A percentile compares a stretch with the other conserved stretches of the same genome.
Evolutionary conservation across 2,888 invertebrate genomes (phyloP).

Genomic region (Aporophyla lueneburgensis): DNA sequence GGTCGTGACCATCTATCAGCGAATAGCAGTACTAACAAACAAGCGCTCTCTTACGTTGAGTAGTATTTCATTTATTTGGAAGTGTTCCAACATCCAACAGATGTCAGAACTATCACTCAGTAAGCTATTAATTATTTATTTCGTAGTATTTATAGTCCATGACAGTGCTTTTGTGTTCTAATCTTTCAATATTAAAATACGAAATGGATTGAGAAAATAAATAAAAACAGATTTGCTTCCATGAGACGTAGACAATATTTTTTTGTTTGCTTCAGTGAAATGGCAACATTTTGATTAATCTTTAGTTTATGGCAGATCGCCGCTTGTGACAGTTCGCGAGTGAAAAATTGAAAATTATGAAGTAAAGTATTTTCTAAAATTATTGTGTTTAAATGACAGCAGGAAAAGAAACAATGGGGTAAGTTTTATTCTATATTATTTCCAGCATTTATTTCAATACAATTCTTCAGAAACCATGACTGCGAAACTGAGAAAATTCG

Average conservation of each 20-base stretch:
- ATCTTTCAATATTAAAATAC: neutral
- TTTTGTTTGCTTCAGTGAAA: neutral
- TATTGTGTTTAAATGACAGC: conserved; percentile 93
- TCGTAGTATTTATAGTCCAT: neutral
- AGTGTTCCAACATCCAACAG: conserved; percentile 10
- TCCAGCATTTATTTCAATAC: conserved; percentile 51
- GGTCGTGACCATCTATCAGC: conserved; percentile 38
- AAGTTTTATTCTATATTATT: conserved; percentile 79
- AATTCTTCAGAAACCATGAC: conserved; percentile 24
- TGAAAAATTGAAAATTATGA: conserved; percentile 83
- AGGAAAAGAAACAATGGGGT: conserved; percentile 96
- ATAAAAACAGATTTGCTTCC: neutral
- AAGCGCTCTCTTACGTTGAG: conserved; percentile 38
- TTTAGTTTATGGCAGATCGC: conserved; percentile 76
- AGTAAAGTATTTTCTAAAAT: conserved; percentile 82
- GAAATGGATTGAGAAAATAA: neutral
- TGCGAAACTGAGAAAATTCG: conserved; percentile 69
- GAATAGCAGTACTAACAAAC: conserved; percentile 13
- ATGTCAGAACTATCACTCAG: conserved; percentile 13
- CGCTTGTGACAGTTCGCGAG: conserved; percentile 82
- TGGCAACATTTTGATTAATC: conserved; percentile 66
- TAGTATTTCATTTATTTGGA: neutral
- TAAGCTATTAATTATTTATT: neutral
- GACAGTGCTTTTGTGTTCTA: neutral
- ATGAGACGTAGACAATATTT: conserved; percentile 41